Conservation (phyloP, 2,888 invertebrate genomes). For the Eumerus sabulonum region DNA sequence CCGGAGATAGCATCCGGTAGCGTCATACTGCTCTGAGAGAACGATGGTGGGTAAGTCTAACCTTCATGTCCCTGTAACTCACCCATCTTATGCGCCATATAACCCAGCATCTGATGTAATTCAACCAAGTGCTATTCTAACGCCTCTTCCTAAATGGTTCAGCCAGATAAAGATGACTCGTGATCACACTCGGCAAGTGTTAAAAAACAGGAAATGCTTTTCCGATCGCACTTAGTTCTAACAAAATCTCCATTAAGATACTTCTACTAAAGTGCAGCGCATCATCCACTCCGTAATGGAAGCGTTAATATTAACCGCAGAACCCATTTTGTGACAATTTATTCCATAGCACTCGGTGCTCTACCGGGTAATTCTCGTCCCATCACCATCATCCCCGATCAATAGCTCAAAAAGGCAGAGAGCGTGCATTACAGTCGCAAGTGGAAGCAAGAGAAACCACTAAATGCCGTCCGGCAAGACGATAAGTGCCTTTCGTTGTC, state of each 20-base stretch:
- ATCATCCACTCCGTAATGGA: conserved; percentile 49
- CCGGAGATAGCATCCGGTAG: too few relatives aligned
- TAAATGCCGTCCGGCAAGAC: conserved; percentile 34
- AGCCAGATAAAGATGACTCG: too few relatives aligned
- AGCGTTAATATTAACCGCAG: conserved; percentile 57
- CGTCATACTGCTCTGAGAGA: too few relatives aligned
- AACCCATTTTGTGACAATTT: conserved; percentile 41
- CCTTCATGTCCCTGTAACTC: too few relatives aligned
- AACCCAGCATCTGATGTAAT: too few relatives aligned
- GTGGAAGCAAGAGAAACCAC: conserved; percentile 18
- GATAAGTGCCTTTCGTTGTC: conserved; percentile 64
- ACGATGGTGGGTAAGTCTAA: too few relatives aligned
- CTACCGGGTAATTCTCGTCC: conserved; percentile 29
- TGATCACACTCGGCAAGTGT: too few relatives aligned
- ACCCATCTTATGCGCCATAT: too few relatives aligned
- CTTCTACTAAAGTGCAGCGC: conserved; percentile 21
- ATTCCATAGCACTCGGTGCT: conserved; percentile 37
- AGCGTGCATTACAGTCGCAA: conserved; percentile 49
- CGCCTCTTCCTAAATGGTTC: too few relatives aligned
- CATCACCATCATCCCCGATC: conserved; percentile 56
- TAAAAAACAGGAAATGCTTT: not conserved
- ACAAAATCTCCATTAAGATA: conserved; percentile 21
- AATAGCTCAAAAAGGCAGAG: conserved; percentile 54
- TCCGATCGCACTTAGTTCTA: conserved; percentile 9
- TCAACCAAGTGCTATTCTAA: too few relatives aligned